Conservation (phyloP, 1,140 invertebrate genomes). For the Papilio helenus region DNA sequence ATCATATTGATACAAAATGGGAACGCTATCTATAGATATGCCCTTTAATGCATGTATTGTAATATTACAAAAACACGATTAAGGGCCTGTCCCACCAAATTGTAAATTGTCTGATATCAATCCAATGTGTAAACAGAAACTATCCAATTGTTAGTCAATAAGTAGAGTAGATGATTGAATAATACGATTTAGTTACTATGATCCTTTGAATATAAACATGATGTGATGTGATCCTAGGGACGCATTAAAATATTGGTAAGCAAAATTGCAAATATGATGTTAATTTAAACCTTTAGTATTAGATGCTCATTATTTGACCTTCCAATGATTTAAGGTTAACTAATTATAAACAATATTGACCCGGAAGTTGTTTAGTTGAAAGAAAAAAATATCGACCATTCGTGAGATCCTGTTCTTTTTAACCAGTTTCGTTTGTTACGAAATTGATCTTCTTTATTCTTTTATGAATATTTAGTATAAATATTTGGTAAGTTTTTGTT, state of each 20-base stretch:
- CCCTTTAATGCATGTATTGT: background rate
- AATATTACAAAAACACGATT: background rate
- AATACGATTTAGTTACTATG: too few relatives aligned
- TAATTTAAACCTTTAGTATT: conserved; percentile 44
- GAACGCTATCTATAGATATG: background rate
- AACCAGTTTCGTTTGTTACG: conserved; percentile 22
- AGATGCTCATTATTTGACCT: conserved; percentile 62
- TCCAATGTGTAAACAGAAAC: too few relatives aligned
- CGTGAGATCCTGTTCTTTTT: conserved; percentile 47
- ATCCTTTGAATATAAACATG: background rate
- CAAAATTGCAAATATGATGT: background rate
- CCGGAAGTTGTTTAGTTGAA: conserved; percentile 31
- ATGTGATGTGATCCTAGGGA: too few relatives aligned
- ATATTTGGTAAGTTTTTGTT: conserved; percentile 19
- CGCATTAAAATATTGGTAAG: background rate
- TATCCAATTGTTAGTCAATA: background rate
- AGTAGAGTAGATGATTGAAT: background rate
- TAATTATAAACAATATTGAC: conserved; percentile 56
- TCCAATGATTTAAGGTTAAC: conserved; percentile 57
- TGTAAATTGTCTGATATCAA: too few relatives aligned
- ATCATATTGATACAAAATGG: background rate
- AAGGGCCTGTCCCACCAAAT: too few relatives aligned
- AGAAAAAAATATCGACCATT: conserved; percentile 19
- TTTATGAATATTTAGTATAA: conserved; percentile 8
- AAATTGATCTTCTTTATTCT: conserved; percentile 25